These are phyloP conservation scores for Microcaecilia unicolor DNA, from an alignment of 2,797 vertebrate species.

Conservation along the genomic window DNA sequence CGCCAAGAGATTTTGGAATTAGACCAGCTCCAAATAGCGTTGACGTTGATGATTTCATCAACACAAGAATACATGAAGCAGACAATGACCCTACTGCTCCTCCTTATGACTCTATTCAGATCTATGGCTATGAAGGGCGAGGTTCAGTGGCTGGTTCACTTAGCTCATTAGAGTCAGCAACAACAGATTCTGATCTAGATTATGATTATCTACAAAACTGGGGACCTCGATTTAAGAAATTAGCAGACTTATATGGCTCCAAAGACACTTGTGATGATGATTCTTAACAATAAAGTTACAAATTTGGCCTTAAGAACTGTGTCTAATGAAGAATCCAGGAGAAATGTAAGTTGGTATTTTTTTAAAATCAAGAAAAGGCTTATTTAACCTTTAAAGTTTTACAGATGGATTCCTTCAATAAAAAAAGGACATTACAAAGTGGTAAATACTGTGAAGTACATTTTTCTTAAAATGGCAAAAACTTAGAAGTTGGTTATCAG, in stretches of 20 bases:
- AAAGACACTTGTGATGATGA: constrained; percentile 93
- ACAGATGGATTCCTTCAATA: constrained; percentile 45
- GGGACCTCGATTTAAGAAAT: constrained; percentile 96
- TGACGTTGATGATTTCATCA: constrained; percentile 95
- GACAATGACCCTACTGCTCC: constrained; percentile 90
- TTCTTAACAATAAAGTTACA: constrained; percentile 78
- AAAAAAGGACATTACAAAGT: constrained; percentile 65
- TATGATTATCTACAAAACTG: constrained; percentile 98
- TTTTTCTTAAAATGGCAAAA: constrained; percentile 54
- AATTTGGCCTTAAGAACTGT: constrained; percentile 75
- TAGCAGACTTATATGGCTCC: constrained; percentile 96
- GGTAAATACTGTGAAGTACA: constrained; percentile 87
- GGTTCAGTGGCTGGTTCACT: constrained; percentile 90
- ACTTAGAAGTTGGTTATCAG: constrained; percentile 55
- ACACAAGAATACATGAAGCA: constrained; percentile 82
- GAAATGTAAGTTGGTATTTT: constrained; percentile 74
- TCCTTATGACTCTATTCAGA: constrained; percentile 97
- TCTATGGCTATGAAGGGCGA: constrained; percentile 93
- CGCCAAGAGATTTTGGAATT: constrained; percentile 66
- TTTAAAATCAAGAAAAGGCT: constrained; percentile 57
- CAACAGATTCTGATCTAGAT: constrained; percentile 96
- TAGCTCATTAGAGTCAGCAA: constrained; percentile 93
- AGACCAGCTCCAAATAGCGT: constrained; percentile 77
- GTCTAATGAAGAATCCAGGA: constrained; percentile 61
- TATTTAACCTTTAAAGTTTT: constrained; percentile 52